Conservation (phyloP, 2,888 invertebrate genomes). For the Drosophila incognita region DNA sequence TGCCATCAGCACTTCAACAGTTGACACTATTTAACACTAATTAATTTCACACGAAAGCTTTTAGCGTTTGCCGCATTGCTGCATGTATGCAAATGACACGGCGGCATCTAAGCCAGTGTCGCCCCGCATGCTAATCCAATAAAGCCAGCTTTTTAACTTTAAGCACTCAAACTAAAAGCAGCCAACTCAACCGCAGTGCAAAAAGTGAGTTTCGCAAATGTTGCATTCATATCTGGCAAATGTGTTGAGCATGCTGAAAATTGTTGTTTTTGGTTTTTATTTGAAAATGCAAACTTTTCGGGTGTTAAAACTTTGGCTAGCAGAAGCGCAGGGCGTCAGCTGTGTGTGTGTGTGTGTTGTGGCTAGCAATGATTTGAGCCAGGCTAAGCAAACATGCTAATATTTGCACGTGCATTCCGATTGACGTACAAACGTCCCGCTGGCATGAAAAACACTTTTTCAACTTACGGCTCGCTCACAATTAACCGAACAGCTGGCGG, state of each 20-base stretch:
- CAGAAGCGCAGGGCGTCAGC: not conserved
- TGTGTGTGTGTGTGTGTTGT: not conserved
- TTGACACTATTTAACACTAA: not conserved
- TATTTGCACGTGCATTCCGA: constrained; percentile 37
- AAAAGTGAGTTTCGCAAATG: not conserved
- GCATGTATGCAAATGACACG: not conserved
- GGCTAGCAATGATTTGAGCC: constrained; percentile 28
- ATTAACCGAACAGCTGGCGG: constrained; percentile 39
- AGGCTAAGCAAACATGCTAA: constrained; percentile 33
- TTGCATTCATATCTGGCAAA: not conserved
- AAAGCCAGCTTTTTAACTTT: not conserved
- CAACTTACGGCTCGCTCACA: constrained; percentile 43
- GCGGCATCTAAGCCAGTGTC: not conserved
- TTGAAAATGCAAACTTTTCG: not conserved
- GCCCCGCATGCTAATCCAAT: constrained; percentile 2
- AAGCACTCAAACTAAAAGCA: constrained; percentile 10
- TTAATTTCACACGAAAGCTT: constrained; percentile 6
- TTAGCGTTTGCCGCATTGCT: constrained; percentile 1
- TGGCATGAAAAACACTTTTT: constrained; percentile 30
- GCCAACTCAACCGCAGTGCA: not conserved
- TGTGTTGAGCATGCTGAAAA: constrained; percentile 5
- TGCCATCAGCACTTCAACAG: not conserved
- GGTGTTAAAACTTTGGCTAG: constrained; percentile 1
- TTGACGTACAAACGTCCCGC: constrained; percentile 32
- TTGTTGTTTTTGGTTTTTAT: not conserved